These are phyloP conservation scores for Liasis olivaceus DNA, from an alignment of 2,797 vertebrate genomes.

Conservation along the genomic window DNA sequence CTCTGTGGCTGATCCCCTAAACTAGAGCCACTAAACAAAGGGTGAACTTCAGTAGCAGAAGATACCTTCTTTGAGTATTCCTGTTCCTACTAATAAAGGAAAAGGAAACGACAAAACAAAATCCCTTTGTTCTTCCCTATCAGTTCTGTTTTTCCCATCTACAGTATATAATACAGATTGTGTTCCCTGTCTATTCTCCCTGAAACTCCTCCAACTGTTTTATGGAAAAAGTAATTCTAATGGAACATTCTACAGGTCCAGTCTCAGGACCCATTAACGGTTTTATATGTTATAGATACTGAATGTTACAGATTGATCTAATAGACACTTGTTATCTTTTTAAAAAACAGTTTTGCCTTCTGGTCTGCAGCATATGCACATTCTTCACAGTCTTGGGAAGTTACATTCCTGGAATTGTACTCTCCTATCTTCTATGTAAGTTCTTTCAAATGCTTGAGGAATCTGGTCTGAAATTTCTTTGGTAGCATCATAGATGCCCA, in stretches of 20 bases:
- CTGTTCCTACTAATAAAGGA: neutral
- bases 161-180: neutral
- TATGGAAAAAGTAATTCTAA: neutral
- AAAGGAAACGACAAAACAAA: neutral
- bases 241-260: neutral
- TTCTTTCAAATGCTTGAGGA: slow-evolving; percentile 43
- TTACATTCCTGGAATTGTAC: slow-evolving; percentile 94
- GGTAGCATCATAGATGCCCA: neutral
- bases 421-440: slow-evolving; percentile 92
- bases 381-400: slow-evolving; percentile 94
- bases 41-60: neutral
- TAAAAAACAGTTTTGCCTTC: slow-evolving; percentile 88
- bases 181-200: neutral
- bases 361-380: slow-evolving; percentile 96
- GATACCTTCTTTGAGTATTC: too few species aligned
- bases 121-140: neutral
- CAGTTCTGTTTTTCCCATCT: neutral
- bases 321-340: slow-evolving; percentile 51
- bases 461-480: neutral
- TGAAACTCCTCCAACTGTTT: neutral
- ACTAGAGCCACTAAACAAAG: neutral
- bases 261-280: neutral
- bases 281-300: neutral
- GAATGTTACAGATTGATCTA: neutral
- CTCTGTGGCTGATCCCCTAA: neutral